Conservation (phyloP, 2,888 invertebrate genomes). For the Caenorhabditis sp. region DNA sequence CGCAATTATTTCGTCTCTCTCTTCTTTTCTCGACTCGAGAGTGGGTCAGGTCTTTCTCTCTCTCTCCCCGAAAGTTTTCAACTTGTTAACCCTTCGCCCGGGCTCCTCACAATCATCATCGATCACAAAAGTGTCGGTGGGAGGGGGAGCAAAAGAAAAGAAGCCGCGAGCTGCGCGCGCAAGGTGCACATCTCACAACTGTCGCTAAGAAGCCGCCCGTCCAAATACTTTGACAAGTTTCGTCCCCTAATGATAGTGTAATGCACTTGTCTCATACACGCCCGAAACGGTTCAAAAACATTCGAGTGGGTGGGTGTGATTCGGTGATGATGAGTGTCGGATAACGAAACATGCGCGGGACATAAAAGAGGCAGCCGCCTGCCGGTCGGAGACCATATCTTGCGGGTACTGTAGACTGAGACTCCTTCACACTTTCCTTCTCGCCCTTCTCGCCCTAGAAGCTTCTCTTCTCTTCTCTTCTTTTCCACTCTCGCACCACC, state of each 20-base stretch:
- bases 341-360: constrained; percentile 14
- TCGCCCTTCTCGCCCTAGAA: neutral
- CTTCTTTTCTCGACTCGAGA: neutral
- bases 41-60: neutral
- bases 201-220: constrained; percentile 12
- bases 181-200: constrained; percentile 37
- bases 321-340: constrained; percentile 1
- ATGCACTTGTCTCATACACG: too few species aligned
- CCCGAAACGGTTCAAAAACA: too few species aligned
- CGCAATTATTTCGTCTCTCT: constrained; percentile 32
- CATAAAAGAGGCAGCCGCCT: constrained; percentile 36
- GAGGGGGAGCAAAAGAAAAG: too few species aligned
- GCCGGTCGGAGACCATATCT: constrained; percentile 13
- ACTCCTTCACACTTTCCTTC: too few species aligned
- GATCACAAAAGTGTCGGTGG: constrained; percentile 18
- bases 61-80: neutral
- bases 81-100: constrained; percentile 6
- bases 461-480: neutral
- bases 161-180: constrained; percentile 23
- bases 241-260: constrained; percentile 14
- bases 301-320: neutral
- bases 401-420: constrained; percentile 4
- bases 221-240: constrained; percentile 55
- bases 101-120: constrained; percentile 33
- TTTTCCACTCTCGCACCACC: neutral